Evolutionary conservation across 1,140 invertebrate genomes (phyloP).

Genomic region (Trichomalopsis sarcophagae): DNA sequence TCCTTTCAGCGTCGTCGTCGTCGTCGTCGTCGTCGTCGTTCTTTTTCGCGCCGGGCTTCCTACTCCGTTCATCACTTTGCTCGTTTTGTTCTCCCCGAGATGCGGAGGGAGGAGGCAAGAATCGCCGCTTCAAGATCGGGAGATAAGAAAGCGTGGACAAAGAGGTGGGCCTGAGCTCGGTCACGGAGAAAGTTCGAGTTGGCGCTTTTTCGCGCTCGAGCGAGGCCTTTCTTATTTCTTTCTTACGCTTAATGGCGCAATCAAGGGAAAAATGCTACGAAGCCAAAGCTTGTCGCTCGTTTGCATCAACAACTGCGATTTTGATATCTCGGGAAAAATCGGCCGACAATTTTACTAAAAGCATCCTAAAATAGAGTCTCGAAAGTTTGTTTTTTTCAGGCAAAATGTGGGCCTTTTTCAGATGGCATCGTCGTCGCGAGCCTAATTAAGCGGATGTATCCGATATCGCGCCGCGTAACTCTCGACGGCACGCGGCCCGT

Average conservation of each 20-base stretch:
- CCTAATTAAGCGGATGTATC: conserved; percentile 26
- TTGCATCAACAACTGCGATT: no score
- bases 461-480: not conserved
- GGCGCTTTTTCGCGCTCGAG: no score
- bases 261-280: no score
- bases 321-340: not conserved
- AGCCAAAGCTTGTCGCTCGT: no score
- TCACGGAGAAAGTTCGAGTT: not conserved
- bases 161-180: not conserved
- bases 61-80: conserved; percentile 19
- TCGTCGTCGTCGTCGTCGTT: not conserved
- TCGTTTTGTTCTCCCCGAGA: conserved; percentile 10
- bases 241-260: no score
- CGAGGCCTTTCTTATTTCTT: not conserved
- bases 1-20: not conserved
- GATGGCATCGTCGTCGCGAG: not conserved
- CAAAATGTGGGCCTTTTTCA: no score
- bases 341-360: conserved; percentile 22
- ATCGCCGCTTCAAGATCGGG: not conserved
- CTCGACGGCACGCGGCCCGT: not conserved
- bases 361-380: conserved; percentile 30
- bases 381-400: conserved; percentile 1
- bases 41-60: not conserved
- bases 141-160: conserved; percentile 5
- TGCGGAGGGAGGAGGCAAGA: not conserved